Evolutionary conservation across 2,888 invertebrate species (phyloP), one percentile per base, ranked within the genome.

Genomic region (Pseudococcus viburni): DNA sequence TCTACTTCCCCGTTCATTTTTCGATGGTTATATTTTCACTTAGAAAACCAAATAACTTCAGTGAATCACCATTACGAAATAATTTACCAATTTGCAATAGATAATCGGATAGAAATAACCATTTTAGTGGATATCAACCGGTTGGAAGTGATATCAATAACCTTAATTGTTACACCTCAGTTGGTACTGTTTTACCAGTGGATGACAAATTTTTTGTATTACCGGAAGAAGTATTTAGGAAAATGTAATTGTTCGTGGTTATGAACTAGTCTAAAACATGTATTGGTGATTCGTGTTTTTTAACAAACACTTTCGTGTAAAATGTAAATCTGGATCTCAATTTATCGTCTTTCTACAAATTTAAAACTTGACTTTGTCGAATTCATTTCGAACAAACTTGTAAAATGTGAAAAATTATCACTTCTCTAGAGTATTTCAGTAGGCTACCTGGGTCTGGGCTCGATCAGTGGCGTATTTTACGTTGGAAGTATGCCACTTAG

Each of bases 71-170:
- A 9, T n/a, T n/a, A 55, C n/a, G 55, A 5, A 17, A 6, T n/a
- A 19, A 3, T 22, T 59, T 59, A 19, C n/a, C 19, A 59, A 19
- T 19, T 22, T 9, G 7, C 12, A 15, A 33, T 33, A 15, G 73
- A 73, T 33, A 26, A 73, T 26, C 33, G 12, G 1, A 15, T 4
- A 73, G 33, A 73, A 80, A 46, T 42, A 39, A 9, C n/a, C 80
- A 12, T 80, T 11, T 3, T 19, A n/a, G 42, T 80, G 5, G 80
- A 80, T 80, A 80, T 80, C 46, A 80, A 80, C 80, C 80, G 80
- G 80, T 42, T 80, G n/a, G 17, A 39, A 80, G 46, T 46, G n/a
- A 80, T 80, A 80, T 80, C 46, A 19, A 46, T 80, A 80, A 80
- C 80, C 80, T 80, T 80, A 46, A 80, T 80, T 19, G 77, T 80